phyloP scores from a whole-genome alignment of 1,140 invertebrate genomes.

The Drosophila repleta region DNA sequence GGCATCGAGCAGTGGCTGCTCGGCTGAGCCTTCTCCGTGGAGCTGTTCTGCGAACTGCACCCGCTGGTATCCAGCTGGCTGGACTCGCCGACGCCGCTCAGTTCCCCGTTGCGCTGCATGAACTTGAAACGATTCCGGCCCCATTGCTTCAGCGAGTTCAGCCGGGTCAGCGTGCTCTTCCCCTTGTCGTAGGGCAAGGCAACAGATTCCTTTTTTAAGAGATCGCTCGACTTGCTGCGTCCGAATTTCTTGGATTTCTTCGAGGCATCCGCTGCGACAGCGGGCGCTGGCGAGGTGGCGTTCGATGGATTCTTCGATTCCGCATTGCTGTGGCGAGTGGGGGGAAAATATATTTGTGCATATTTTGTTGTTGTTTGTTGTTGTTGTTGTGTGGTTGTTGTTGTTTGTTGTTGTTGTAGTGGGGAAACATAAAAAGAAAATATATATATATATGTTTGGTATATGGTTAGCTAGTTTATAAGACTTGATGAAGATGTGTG shows the following conservation, averaged over 20 bases:
- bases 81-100: slow-evolving; percentile 38
- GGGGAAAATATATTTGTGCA: slow-evolving; percentile 30
- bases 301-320: slow-evolving; percentile 66
- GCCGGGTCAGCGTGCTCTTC: slow-evolving; percentile 87
- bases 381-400: slow-evolving; percentile 44
- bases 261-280: slow-evolving; percentile 30
- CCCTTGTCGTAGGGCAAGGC: slow-evolving; percentile 85
- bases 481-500: slow-evolving; percentile 63
- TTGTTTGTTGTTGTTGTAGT: slow-evolving; percentile 42
- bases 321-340: slow-evolving; percentile 56
- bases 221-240: slow-evolving; percentile 88
- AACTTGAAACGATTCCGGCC: slow-evolving; percentile 90
- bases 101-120: slow-evolving; percentile 87
- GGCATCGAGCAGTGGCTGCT: slow-evolving; percentile 22
- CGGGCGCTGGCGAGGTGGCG: slow-evolving; percentile 55
- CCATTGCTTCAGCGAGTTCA: slow-evolving; percentile 93
- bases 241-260: slow-evolving; percentile 83
- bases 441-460: slow-evolving; percentile 76
- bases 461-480: slow-evolving; percentile 73
- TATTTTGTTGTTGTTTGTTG: slow-evolving; percentile 33
- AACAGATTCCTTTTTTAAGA: slow-evolving; percentile 86
- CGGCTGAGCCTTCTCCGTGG: slow-evolving; percentile 64
- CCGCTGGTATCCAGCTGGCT: slow-evolving; percentile 82
- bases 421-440: slow-evolving; percentile 74
- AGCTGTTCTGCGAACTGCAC: slow-evolving; percentile 82